Conservation (phyloP, 2,888 invertebrate species). For the Sarcophaga caerulescens region DNA sequence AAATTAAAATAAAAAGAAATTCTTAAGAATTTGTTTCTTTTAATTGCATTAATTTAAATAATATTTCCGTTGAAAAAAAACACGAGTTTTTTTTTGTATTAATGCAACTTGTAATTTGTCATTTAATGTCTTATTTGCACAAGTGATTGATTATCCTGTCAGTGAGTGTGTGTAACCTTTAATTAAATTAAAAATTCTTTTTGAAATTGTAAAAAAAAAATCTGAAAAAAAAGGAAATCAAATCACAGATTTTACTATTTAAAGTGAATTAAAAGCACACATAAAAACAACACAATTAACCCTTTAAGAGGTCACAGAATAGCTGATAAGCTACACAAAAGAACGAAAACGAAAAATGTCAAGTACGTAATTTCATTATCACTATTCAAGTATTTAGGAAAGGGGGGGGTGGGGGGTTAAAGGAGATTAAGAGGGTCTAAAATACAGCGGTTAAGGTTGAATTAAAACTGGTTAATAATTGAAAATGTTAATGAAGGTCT, state of each 20-base stretch:
- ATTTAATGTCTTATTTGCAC: neutral
- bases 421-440: neutral
- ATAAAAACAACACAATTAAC: conserved; percentile 29
- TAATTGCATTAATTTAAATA: too few relatives aligned
- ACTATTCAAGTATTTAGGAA: neutral
- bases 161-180: conserved; percentile 1
- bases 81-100: too few relatives aligned
- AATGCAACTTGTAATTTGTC: conserved; percentile 14
- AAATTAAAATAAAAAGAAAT: neutral
- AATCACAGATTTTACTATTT: neutral
- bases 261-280: conserved; percentile 42
- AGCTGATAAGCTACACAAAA: conserved; percentile 30
- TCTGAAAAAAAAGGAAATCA: conserved; percentile 29
- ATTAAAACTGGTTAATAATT: conserved; percentile 5
- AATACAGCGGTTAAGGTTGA: neutral
- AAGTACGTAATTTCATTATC: neutral
- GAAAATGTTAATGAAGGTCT: neutral
- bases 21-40: too few relatives aligned
- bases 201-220: conserved; percentile 5
- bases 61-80: neutral
- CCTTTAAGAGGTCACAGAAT: conserved; percentile 27
- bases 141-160: conserved; percentile 40
- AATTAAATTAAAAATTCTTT: conserved; percentile 37
- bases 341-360: neutral
- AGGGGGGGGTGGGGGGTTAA: too few relatives aligned